phyloP scores from a whole-genome alignment of 2,888 invertebrate genomes.

The Pyrrhia umbra region DNA sequence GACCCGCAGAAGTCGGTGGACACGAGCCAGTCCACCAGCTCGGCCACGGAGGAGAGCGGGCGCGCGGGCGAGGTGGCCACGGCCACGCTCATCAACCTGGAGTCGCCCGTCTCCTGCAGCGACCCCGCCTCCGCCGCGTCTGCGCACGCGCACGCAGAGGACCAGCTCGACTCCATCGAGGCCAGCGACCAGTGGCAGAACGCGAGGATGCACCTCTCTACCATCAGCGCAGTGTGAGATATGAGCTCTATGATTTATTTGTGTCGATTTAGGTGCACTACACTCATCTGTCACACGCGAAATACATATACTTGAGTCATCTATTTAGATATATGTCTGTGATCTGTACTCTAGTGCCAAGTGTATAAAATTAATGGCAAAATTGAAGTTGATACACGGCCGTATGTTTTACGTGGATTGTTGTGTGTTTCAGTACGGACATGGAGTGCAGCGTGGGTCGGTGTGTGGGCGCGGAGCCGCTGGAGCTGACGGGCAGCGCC shows the following conservation, averaged over 20 bases:
- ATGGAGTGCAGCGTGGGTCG: slow-evolving; percentile 89
- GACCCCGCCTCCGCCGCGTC: slow-evolving; percentile 68
- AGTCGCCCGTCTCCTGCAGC: slow-evolving; percentile 79
- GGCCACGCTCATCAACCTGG: slow-evolving; percentile 84
- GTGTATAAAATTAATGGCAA: too few species aligned
- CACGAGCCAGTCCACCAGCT: slow-evolving; percentile 84
- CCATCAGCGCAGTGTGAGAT: slow-evolving; percentile 83
- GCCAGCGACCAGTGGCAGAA: slow-evolving; percentile 83
- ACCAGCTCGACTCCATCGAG: slow-evolving; percentile 86
- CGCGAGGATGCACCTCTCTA: slow-evolving; percentile 81
- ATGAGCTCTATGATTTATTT: too few species aligned
- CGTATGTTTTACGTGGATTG: background rate
- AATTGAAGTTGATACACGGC: too few species aligned
- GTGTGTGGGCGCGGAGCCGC: slow-evolving; percentile 75
- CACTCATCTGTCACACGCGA: too few species aligned
- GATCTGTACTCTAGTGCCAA: too few species aligned
- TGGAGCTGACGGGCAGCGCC: slow-evolving; percentile 77
- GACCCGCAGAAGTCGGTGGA: slow-evolving; percentile 83
- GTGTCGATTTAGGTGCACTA: too few species aligned
- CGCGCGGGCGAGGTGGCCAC: slow-evolving; percentile 82
- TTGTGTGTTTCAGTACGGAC: slow-evolving; percentile 77
- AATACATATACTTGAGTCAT: too few species aligned
- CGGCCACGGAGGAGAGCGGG: slow-evolving; percentile 79
- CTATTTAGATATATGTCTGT: too few species aligned
- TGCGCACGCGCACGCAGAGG: slow-evolving; percentile 70